phyloP scores from a whole-genome alignment of 2,113 vertebrate species.

The Myrmecobius fasciatus region DNA sequence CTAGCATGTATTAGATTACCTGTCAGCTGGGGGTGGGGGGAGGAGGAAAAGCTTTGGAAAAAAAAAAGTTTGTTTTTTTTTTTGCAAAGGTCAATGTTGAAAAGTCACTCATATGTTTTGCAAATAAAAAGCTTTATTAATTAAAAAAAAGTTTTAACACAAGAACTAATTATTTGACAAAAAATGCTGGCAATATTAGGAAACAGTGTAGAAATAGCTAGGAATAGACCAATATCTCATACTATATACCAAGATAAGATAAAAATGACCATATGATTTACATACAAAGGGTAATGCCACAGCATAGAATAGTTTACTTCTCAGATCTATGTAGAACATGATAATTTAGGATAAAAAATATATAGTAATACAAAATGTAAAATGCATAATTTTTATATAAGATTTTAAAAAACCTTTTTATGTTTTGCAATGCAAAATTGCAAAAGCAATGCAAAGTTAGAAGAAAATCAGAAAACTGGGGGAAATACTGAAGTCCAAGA shows the following conservation, averaged over 20 bases:
- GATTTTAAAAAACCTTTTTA: not conserved
- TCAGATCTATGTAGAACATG: not conserved
- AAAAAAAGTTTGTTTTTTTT: no score
- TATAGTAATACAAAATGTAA: not conserved
- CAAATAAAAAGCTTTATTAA: no score
- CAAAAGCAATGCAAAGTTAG: not conserved
- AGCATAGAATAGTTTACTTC: not conserved
- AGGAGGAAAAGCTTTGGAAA: no score
- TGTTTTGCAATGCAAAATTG: no score
- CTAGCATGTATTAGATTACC: no score
- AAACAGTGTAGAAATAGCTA: not conserved
- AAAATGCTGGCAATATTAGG: not conserved
- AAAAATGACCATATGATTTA: not conserved
- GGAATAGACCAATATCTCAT: not conserved
- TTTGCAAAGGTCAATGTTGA: no score
- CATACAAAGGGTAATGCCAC: not conserved
- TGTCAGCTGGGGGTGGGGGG: no score
- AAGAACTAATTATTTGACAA: not conserved
- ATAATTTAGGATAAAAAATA: not conserved
- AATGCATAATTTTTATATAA: not conserved
- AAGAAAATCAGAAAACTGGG: not conserved
- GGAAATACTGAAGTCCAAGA: no score
- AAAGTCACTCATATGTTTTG: no score
- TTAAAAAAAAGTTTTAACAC: no score
- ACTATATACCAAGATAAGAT: not conserved